Evolutionary conservation across 2,797 vertebrate species (phyloP), one percentile per base, ranked within the genome.

Genomic region (Melanotaenia trifasciata): DNA sequence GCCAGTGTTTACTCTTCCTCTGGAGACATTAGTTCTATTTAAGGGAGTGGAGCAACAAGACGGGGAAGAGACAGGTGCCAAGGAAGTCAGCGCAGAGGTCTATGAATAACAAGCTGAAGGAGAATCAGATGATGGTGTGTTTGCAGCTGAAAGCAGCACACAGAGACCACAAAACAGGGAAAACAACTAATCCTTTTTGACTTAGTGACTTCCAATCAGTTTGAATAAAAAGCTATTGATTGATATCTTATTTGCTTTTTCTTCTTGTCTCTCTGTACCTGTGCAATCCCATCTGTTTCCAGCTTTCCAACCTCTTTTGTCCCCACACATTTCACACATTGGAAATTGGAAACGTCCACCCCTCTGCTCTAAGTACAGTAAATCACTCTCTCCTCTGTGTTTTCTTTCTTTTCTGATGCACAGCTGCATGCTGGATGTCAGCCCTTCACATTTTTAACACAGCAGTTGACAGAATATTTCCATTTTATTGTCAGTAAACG

Each of bases 11-110:
- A 88, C 88, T 90, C 82, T 84, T 90, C 79, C 90, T 91, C 90
- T 86, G 78, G 89, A 92, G 88, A 93, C 84, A 78, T 64, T 59
- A 83, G 76, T 86, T 90, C 91, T 94, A 93, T 92, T 93, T 92
- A 84, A 90, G 88, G 92, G 86, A 86, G 84, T 72, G 63, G 70
- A 89, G 90, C 80, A 86, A 76, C 84, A 82, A 89, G 91, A 91
- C 74, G 66, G 66, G 79, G 80, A 90, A 83, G 83, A 89, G 86
- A 93, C 93, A 94, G 92, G 93, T 94, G 92, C 90, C 93, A 91
- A 93, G 89, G 90, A 92, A 90, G 86, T 89, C 84, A 85, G 89
- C 57, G 2, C 73, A 67, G 80, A 78, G 79, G 69, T 82, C 85
- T 89, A 89, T 87, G 89, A 91, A 92, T 90, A 92, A 90, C 91